phyloP scores from a whole-genome alignment of 2,888 invertebrate species.

The Amphipyra tragopoginis region DNA sequence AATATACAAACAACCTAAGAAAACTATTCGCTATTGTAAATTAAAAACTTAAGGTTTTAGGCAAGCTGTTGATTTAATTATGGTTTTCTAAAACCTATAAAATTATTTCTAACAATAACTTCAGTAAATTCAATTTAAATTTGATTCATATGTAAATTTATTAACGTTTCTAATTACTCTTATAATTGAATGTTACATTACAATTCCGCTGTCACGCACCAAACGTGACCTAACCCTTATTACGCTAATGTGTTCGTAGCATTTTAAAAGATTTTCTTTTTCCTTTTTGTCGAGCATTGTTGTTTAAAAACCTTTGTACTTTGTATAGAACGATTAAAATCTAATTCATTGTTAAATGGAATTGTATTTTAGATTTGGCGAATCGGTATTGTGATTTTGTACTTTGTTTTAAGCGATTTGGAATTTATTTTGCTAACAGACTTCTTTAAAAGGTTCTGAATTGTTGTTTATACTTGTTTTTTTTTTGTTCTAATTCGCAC shows the following conservation, averaged over 20 bases:
- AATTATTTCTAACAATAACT: too few species aligned
- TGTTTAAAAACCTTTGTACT: constrained; percentile 31
- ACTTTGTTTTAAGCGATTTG: not conserved
- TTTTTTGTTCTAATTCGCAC: too few species aligned
- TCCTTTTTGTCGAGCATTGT: constrained; percentile 29
- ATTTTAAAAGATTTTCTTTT: constrained; percentile 53
- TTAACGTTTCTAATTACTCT: constrained; percentile 39
- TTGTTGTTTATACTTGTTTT: too few species aligned
- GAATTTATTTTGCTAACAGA: not conserved
- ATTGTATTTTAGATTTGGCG: constrained; percentile 26
- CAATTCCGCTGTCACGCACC: constrained; percentile 68
- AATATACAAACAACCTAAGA: too few species aligned
- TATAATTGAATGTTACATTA: constrained; percentile 68
- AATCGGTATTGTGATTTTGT: constrained; percentile 2
- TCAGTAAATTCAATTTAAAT: constrained; percentile 6
- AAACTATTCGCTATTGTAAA: too few species aligned
- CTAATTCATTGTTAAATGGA: constrained; percentile 32
- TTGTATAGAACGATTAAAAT: constrained; percentile 30
- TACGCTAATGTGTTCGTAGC: constrained; percentile 74
- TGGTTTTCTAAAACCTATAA: too few species aligned
- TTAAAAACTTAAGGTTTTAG: too few species aligned
- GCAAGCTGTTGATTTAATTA: too few species aligned
- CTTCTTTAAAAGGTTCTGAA: too few species aligned
- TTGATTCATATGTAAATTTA: constrained; percentile 30
- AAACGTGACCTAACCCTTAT: constrained; percentile 72